Conservation (phyloP, 2,888 invertebrate species). For the Iselma pallidipennis region DNA sequence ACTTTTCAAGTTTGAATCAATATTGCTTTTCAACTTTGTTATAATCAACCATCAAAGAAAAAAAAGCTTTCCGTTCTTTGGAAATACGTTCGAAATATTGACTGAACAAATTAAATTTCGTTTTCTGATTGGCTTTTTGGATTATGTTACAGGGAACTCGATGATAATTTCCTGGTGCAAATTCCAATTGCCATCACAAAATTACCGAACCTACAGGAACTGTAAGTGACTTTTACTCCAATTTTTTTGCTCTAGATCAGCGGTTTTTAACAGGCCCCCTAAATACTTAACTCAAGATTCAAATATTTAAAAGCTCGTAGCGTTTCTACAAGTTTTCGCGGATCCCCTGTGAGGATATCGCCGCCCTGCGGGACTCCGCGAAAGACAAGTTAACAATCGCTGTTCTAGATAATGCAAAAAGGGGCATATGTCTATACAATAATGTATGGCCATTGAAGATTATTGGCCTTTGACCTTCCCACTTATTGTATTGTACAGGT, state of each 20-base stretch:
- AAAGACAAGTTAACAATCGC: too few species aligned
- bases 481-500: constrained; percentile 59
- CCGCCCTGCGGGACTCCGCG: too few species aligned
- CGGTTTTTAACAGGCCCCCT: too few species aligned
- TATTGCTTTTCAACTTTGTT: constrained; percentile 9
- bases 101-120: constrained; percentile 7
- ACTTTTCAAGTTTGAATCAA: constrained; percentile 8
- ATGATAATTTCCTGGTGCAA: constrained; percentile 73
- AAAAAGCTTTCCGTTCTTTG: background rate
- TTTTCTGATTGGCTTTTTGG: constrained; percentile 2
- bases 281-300: too few species aligned
- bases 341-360: too few species aligned
- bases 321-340: too few species aligned
- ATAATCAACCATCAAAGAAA: background rate
- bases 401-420: too few species aligned
- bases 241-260: too few species aligned
- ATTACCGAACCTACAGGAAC: constrained; percentile 76
- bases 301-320: too few species aligned
- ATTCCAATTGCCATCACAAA: constrained; percentile 77
- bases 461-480: constrained; percentile 10
- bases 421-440: too few species aligned
- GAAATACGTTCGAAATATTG: constrained; percentile 10
- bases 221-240: constrained; percentile 72
- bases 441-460: background rate
- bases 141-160: constrained; percentile 68